phyloP scores from a whole-genome alignment of 2,113 vertebrate genomes.

The Chloebia gouldiae region DNA sequence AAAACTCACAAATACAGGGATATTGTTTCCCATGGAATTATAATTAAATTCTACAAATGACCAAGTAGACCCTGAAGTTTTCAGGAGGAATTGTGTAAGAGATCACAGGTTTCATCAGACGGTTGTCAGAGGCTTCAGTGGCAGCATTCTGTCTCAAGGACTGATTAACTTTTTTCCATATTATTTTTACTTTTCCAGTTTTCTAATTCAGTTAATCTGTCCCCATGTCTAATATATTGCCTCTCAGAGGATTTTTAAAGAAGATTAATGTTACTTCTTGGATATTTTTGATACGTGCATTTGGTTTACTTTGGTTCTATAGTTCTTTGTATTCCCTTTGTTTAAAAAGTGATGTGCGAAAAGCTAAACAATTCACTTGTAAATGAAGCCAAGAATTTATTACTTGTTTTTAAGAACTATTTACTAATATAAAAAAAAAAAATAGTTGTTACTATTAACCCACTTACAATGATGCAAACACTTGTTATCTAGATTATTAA shows the following conservation, averaged over 20 bases:
- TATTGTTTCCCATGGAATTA: background rate
- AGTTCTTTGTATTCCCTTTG: background rate
- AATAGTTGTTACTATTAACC: background rate
- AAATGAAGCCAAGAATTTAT: background rate
- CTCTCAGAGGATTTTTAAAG: background rate
- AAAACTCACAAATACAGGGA: background rate
- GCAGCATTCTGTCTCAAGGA: background rate
- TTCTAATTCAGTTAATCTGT: background rate
- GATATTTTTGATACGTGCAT: background rate
- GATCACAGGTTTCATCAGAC: background rate
- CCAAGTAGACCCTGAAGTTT: background rate
- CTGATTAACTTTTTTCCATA: background rate
- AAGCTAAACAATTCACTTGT: background rate
- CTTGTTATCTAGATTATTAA: background rate
- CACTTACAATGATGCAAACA: background rate
- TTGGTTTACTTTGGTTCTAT: background rate
- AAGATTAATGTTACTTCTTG: background rate
- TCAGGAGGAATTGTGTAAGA: background rate
- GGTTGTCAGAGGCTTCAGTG: background rate
- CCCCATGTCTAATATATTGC: background rate
- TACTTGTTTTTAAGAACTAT: background rate
- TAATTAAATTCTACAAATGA: background rate
- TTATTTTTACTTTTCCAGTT: background rate
- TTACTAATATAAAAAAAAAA: background rate
- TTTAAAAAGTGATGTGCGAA: background rate